Evolutionary conservation across 2,888 invertebrate species (phyloP).

Genomic region (Beris chalybata): DNA sequence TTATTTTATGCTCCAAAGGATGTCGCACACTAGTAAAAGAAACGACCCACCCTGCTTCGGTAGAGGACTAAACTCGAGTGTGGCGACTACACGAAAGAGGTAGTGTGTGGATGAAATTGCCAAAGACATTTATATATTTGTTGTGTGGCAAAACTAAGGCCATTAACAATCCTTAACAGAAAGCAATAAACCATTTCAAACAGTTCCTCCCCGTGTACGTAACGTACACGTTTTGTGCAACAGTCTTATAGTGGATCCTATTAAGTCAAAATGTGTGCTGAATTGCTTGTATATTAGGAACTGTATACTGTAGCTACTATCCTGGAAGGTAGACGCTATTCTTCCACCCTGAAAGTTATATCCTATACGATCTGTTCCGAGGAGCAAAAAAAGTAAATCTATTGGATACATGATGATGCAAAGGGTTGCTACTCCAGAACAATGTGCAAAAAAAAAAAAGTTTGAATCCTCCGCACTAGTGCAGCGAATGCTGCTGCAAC

Average conservation of each 20-base stretch:
- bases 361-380: too few species aligned
- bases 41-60: not conserved
- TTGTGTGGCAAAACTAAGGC: slow-evolving; percentile 35
- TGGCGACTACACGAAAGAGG: not conserved
- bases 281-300: too few species aligned
- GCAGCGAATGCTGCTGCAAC: slow-evolving; percentile 5
- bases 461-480: not conserved
- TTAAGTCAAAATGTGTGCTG: too few species aligned
- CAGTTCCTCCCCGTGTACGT: slow-evolving; percentile 17
- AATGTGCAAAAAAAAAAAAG: slow-evolving; percentile 4
- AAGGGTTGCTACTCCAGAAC: not conserved
- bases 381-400: slow-evolving; percentile 8
- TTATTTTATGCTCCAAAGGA: slow-evolving; percentile 27
- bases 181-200: slow-evolving; percentile 36
- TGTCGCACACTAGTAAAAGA: slow-evolving; percentile 2
- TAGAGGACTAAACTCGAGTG: not conserved
- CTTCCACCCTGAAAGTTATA: too few species aligned
- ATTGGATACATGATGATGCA: slow-evolving; percentile 15
- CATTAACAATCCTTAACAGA: slow-evolving; percentile 37
- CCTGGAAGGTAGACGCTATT: too few species aligned
- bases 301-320: too few species aligned
- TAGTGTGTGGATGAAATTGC: not conserved
- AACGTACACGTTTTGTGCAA: too few species aligned
- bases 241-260: too few species aligned
- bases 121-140: slow-evolving; percentile 13